Evolutionary conservation across 2,888 invertebrate species (phyloP).

Genomic region (Laothoe populi): DNA sequence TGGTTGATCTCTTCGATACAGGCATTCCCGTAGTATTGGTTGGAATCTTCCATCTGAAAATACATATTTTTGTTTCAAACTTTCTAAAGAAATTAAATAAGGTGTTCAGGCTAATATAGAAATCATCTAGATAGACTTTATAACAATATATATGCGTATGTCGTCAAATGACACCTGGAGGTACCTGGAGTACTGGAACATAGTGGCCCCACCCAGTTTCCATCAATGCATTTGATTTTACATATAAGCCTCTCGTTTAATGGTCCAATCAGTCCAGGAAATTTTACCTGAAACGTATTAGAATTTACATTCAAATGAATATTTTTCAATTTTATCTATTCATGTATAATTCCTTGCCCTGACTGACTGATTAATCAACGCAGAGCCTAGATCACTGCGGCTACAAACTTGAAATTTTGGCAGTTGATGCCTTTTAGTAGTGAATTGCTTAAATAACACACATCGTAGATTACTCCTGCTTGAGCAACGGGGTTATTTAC

Average conservation of each 20-base stretch:
- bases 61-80: background rate
- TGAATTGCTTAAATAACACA: no score
- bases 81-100: background rate
- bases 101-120: background rate
- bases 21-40: slow-evolving; percentile 90
- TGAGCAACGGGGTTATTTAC: no score
- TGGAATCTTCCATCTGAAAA: slow-evolving; percentile 90
- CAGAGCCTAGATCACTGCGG: no score
- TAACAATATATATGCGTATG: no score
- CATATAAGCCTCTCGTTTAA: slow-evolving; percentile 90
- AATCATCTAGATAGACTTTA: slow-evolving; percentile 22
- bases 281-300: slow-evolving; percentile 84
- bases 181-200: slow-evolving; percentile 91
- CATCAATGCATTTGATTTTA: slow-evolving; percentile 93
- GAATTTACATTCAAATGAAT: background rate
- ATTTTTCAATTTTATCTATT: no score
- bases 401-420: no score
- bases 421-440: no score
- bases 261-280: slow-evolving; percentile 91
- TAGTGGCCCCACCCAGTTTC: slow-evolving; percentile 93
- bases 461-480: no score
- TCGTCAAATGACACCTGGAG: background rate
- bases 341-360: no score
- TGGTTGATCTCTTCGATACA: slow-evolving; percentile 88
- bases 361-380: no score